These are phyloP conservation scores for Panthera tigris DNA, from an alignment of 2,113 vertebrate species.

Conservation along the genomic window DNA sequence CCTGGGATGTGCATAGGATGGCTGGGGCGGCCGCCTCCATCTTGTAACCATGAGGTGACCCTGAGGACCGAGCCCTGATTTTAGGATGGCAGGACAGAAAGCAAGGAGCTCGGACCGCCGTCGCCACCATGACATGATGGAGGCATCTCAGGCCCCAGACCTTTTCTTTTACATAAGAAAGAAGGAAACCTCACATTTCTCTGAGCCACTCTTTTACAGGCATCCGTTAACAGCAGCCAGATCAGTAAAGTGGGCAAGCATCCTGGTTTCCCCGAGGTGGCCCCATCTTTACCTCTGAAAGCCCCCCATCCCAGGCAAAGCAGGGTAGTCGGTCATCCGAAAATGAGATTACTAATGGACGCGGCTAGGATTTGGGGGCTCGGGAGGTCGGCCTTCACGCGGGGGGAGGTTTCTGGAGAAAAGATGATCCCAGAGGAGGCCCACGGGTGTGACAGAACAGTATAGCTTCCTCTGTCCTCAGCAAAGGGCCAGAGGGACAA, in stretches of 20 bases:
- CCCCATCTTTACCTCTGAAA: background rate
- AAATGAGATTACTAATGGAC: background rate
- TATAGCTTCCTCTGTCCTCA: background rate
- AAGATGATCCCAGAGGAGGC: background rate
- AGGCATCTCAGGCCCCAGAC: background rate
- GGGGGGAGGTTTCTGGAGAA: background rate
- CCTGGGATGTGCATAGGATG: background rate
- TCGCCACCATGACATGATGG: background rate
- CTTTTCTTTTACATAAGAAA: background rate
- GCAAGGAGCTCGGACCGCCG: background rate
- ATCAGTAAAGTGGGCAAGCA: background rate
- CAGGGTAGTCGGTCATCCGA: background rate
- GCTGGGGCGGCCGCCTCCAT: background rate
- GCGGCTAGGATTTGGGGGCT: background rate
- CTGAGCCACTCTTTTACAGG: background rate
- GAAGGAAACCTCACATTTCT: background rate
- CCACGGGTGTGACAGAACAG: background rate
- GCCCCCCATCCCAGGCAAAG: background rate
- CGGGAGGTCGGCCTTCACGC: rapidly evolving
- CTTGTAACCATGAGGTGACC: background rate
- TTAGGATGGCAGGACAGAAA: background rate
- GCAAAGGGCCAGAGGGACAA: background rate
- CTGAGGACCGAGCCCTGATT: background rate
- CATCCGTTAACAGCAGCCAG: background rate
- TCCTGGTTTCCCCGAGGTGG: background rate